Percentiles rank a stretch among this genome's conserved stretches.
phyloP scores from a whole-genome alignment of 2,797 vertebrate genomes.

The Momotus momota region DNA sequence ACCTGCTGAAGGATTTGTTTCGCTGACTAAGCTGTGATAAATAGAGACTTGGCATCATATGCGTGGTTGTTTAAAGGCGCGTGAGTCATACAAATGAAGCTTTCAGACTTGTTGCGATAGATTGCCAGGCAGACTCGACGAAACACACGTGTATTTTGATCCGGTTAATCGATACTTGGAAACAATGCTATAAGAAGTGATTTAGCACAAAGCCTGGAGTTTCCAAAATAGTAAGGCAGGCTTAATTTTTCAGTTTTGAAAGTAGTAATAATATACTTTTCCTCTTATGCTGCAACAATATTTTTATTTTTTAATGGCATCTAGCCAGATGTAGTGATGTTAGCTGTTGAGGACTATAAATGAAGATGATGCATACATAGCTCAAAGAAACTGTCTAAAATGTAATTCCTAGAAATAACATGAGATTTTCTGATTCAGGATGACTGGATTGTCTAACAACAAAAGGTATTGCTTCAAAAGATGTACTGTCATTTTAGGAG shows the following conservation, averaged over 20 bases:
- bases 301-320: background rate
- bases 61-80: background rate
- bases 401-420: constrained; percentile 19
- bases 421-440: background rate
- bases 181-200: background rate
- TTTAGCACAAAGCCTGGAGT: background rate
- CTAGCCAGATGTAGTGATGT: background rate
- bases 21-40: constrained; percentile 27
- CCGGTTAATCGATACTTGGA: background rate
- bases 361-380: background rate
- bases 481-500: background rate
- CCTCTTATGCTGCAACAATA: background rate
- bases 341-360: background rate
- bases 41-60: constrained; percentile 24
- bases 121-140: background rate
- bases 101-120: background rate
- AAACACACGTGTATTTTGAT: background rate
- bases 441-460: background rate
- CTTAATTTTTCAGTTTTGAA: background rate
- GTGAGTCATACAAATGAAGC: constrained; percentile 1
- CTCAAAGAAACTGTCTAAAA: background rate
- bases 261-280: background rate
- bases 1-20: constrained; percentile 58
- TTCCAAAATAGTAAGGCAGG: background rate
- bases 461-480: background rate